phyloP scores from a whole-genome alignment of 1,140 invertebrate genomes.

The Diabrotica undecimpunctata region DNA sequence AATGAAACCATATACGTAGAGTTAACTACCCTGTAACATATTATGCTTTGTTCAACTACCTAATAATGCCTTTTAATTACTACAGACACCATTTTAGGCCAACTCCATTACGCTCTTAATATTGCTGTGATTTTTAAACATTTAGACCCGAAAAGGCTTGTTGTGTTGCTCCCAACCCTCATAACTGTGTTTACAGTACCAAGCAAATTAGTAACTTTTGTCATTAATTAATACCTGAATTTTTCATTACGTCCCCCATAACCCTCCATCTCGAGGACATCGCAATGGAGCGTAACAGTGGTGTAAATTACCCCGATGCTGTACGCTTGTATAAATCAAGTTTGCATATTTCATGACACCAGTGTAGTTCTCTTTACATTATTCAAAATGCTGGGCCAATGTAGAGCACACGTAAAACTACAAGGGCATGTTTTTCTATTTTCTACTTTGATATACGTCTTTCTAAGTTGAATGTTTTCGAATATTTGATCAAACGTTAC shows the following conservation, averaged over 20 bases:
- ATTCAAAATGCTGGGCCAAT: conserved; percentile 27
- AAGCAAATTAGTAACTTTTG: neutral
- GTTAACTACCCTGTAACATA: no score
- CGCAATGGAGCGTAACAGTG: neutral
- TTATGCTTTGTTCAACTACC: no score
- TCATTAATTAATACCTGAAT: conserved; percentile 5
- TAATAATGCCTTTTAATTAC: no score
- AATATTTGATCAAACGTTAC: no score
- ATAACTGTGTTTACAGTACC: neutral
- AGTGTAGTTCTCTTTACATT: conserved; percentile 27
- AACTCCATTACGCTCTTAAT: neutral
- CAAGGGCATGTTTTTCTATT: neutral
- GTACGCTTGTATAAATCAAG: conserved; percentile 31
- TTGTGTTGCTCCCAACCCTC: neutral
- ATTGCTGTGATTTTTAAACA: neutral
- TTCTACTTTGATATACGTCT: no score
- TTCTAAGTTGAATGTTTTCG: no score
- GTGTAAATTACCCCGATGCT: conserved; percentile 24
- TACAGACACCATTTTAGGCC: neutral
- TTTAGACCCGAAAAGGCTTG: neutral
- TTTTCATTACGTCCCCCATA: neutral
- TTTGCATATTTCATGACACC: conserved; percentile 37
- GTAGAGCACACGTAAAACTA: neutral
- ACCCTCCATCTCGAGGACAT: conserved; percentile 9
- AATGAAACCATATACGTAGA: no score